Percentiles rank a stretch among this genome's conserved stretches.
Evolutionary conservation across 2,888 invertebrate genomes (phyloP).

Genomic region (Villa cingulata): DNA sequence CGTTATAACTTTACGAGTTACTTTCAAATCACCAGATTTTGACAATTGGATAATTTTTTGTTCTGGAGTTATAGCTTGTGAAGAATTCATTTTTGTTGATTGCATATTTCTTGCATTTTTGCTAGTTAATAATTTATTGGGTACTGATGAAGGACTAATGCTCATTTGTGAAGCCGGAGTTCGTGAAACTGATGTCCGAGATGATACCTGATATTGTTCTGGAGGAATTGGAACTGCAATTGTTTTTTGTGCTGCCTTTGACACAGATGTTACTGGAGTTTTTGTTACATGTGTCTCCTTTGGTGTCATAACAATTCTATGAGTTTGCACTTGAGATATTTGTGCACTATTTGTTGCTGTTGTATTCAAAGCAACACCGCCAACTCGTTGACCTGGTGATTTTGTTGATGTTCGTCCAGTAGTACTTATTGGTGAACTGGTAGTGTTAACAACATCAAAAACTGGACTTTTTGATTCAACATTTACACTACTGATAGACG

Average conservation of each 20-base stretch:
- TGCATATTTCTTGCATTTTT: slow-evolving; percentile 13
- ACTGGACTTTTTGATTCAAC: not conserved
- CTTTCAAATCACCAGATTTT: slow-evolving; percentile 39
- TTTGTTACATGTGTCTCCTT: slow-evolving; percentile 9
- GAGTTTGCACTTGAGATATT: slow-evolving; percentile 7
- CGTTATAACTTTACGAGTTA: slow-evolving; percentile 30
- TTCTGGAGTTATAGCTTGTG: slow-evolving; percentile 27
- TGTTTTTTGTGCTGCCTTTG: slow-evolving; percentile 8
- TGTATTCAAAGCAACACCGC: slow-evolving; percentile 11
- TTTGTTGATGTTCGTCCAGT: not conserved
- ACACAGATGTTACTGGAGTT: slow-evolving; percentile 9
- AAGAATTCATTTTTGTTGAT: slow-evolving; percentile 1
- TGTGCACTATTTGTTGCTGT: not conserved
- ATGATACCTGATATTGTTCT: not conserved
- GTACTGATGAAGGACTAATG: slow-evolving; percentile 17
- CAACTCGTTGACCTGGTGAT: slow-evolving; percentile 1
- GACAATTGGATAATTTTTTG: slow-evolving; percentile 38
- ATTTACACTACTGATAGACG: too few species aligned
- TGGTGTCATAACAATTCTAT: slow-evolving; percentile 7
- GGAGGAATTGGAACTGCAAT: not conserved
- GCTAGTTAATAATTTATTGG: slow-evolving; percentile 26
- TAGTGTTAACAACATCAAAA: too few species aligned
- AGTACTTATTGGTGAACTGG: not conserved
- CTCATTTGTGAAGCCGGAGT: not conserved
- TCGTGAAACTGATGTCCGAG: not conserved